Evolutionary conservation across 2,113 vertebrate genomes (phyloP).

Genomic region (Notarius quadriscutis): DNA sequence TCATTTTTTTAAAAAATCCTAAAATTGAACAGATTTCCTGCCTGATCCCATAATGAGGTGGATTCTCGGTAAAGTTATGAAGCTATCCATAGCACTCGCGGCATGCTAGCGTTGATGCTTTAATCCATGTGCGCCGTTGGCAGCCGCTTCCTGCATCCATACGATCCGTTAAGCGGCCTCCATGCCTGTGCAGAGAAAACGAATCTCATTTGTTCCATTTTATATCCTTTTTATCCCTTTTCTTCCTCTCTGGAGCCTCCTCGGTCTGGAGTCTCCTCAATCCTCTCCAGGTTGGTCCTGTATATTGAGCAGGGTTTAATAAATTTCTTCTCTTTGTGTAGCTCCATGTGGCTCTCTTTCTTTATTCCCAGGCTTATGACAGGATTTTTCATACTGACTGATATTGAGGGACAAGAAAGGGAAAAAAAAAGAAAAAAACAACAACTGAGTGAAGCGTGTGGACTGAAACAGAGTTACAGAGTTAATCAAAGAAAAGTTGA

Average conservation of each 20-base stretch:
- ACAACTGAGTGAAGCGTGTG: not conserved
- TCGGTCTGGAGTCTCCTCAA: conserved; percentile 3
- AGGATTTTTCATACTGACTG: not conserved
- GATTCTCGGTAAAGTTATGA: not conserved
- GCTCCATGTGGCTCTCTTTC: conserved; percentile 38
- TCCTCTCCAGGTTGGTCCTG: not conserved
- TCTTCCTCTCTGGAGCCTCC: conserved; percentile 14
- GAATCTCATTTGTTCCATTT: conserved; percentile 23
- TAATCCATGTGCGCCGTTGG: not conserved
- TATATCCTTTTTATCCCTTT: conserved; percentile 20
- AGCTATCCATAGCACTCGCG: not conserved
- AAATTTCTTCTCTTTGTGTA: conserved; percentile 19
- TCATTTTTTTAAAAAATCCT: no score
- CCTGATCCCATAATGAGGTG: not conserved
- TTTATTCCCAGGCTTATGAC: conserved; percentile 47
- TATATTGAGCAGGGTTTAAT: conserved; percentile 42
- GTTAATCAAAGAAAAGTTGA: not conserved
- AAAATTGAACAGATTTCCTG: not conserved
- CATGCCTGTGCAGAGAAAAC: conserved; percentile 16
- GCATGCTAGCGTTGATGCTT: no score
- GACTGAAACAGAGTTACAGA: no score
- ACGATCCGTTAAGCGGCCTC: conserved; percentile 3
- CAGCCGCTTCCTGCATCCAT: not conserved
- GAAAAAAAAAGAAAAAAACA: not conserved
- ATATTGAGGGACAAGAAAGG: not conserved